These are phyloP conservation scores for Lordiphosa clarofinis DNA, from an alignment of 1,140 invertebrate species.

Conservation along the genomic window DNA sequence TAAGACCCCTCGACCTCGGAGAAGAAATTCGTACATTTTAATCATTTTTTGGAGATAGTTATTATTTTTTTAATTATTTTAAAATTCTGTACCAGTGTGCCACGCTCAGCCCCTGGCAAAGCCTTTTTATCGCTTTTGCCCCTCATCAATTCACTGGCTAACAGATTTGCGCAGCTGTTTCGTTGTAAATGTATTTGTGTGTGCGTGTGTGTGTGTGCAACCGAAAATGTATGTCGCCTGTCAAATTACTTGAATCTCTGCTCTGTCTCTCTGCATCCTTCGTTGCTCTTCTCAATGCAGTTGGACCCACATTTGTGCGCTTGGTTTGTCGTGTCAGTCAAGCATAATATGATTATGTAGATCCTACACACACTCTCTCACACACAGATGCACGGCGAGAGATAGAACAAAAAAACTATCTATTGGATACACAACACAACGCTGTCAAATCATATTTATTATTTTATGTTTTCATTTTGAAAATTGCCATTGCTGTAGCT, in stretches of 20 bases:
- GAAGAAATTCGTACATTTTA: too few species aligned
- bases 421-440: conserved; percentile 33
- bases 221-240: conserved; percentile 74
- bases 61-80: too few species aligned
- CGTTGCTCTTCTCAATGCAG: conserved; percentile 47
- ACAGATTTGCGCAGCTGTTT: conserved; percentile 71
- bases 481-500: conserved; percentile 61
- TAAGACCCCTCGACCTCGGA: too few species aligned
- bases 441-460: conserved; percentile 76
- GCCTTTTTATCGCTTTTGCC: conserved; percentile 74
- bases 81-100: too few species aligned
- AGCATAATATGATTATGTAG: conserved; percentile 78
- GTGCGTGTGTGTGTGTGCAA: conserved; percentile 31
- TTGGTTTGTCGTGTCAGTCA: conserved; percentile 75
- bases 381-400: background rate
- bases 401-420: conserved; percentile 26
- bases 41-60: too few species aligned
- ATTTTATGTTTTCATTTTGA: conserved; percentile 78
- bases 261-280: conserved; percentile 7
- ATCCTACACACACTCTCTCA: conserved; percentile 36
- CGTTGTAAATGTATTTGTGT: conserved; percentile 13
- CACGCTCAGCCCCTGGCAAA: conserved; percentile 42
- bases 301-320: conserved; percentile 76
- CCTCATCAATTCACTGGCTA: conserved; percentile 74
- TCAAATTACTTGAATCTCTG: conserved; percentile 77